Conservation (phyloP, 1,140 invertebrate species). For the Eueides isabella region DNA sequence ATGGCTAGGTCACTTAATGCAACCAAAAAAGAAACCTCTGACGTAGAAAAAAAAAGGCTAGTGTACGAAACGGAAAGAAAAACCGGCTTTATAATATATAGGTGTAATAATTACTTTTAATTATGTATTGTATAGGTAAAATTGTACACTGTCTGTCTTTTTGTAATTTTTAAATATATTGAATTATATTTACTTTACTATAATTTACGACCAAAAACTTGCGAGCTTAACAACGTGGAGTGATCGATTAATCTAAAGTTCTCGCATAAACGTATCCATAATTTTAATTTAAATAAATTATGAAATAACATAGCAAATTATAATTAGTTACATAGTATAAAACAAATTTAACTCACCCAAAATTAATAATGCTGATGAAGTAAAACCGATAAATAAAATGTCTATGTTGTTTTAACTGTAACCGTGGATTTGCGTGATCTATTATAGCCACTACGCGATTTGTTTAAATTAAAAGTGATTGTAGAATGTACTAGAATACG, state of each 20-base stretch:
- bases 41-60: slow-evolving; percentile 1
- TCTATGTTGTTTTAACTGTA: slow-evolving; percentile 16
- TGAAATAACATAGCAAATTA: not conserved
- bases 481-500: slow-evolving; percentile 31
- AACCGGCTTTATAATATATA: slow-evolving; percentile 12
- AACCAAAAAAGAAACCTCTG: not conserved
- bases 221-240: not conserved
- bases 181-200: not conserved
- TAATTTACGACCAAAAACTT: not conserved
- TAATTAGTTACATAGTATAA: not conserved
- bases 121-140: not conserved
- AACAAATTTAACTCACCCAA: slow-evolving; percentile 6
- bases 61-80: not conserved
- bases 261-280: not conserved
- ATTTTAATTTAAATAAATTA: not conserved
- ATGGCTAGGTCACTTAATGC: not conserved
- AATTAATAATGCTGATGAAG: slow-evolving; percentile 9
- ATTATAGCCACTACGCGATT: not conserved
- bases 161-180: not conserved
- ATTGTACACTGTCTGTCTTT: not conserved
- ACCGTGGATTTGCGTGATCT: slow-evolving; percentile 12
- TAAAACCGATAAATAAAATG: not conserved
- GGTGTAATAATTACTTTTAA: not conserved
- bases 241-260: not conserved
- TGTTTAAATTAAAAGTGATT: slow-evolving; percentile 19